A percentile compares a stretch with the other conserved stretches of the same genome.
Conservation (phyloP, 2,797 vertebrate genomes). For the Craterocephalus amniculus region DNA sequence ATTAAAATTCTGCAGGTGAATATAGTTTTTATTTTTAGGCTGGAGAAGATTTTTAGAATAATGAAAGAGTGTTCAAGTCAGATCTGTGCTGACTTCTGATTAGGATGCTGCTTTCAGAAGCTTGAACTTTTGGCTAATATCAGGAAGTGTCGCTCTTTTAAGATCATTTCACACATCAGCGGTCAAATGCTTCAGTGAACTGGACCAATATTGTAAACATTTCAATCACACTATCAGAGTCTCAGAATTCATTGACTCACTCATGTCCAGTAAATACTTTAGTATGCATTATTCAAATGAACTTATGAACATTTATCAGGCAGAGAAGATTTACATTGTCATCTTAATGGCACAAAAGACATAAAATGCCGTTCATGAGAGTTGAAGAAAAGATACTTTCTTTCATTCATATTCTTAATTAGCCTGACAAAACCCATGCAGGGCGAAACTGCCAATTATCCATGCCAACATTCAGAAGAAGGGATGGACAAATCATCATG, state of each 20-base stretch:
- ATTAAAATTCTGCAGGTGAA: not conserved
- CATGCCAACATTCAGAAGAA: constrained; percentile 41
- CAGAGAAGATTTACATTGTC: not conserved
- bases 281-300: not conserved
- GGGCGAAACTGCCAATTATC: constrained; percentile 19
- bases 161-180: constrained; percentile 9
- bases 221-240: constrained; percentile 1
- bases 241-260: not conserved
- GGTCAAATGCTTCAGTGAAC: not conserved
- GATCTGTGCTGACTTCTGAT: not conserved
- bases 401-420: constrained; percentile 67
- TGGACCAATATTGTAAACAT: not conserved
- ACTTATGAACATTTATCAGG: too few relatives aligned
- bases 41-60: not conserved
- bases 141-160: not conserved
- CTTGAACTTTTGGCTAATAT: not conserved
- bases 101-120: constrained; percentile 1
- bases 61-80: not conserved
- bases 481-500: constrained; percentile 24
- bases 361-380: constrained; percentile 60
- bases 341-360: not conserved
- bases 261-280: too few relatives aligned
- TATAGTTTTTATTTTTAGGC: not conserved
- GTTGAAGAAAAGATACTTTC: constrained; percentile 56
- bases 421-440: not conserved